Evolutionary conservation across 2,113 vertebrate species (phyloP).

Genomic region (Triplophysa tibetana): DNA sequence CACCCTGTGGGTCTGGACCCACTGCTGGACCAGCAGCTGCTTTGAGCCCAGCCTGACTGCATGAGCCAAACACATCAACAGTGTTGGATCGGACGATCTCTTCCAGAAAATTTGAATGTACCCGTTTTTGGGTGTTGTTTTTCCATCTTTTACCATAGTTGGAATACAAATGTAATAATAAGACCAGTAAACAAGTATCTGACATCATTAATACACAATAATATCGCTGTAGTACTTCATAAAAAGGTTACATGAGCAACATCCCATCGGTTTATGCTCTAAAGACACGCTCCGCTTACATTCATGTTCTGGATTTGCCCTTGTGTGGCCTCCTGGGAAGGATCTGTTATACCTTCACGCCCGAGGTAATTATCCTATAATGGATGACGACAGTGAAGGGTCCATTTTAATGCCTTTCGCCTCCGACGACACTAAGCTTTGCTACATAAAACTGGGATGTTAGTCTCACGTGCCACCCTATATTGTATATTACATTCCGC

Average conservation of each 20-base stretch:
- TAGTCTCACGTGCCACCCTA: conserved; percentile 40
- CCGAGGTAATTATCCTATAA: conserved; percentile 59
- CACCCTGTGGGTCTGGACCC: conserved; percentile 42
- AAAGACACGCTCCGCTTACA: background rate
- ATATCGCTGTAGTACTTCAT: too few species aligned
- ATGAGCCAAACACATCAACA: conserved; percentile 60
- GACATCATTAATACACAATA: background rate
- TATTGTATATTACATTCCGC: conserved; percentile 39
- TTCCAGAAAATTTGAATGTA: background rate
- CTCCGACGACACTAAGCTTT: background rate
- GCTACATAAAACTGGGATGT: conserved; percentile 12
- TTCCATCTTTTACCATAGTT: background rate
- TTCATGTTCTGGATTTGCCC: conserved; percentile 1
- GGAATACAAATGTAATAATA: too few species aligned
- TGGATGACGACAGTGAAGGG: conserved; percentile 66
- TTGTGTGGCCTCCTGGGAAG: conserved; percentile 5
- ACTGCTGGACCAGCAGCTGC: conserved; percentile 72
- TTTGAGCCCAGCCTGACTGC: conserved; percentile 58
- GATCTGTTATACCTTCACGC: conserved; percentile 26
- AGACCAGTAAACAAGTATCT: background rate
- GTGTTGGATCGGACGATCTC: conserved; percentile 39
- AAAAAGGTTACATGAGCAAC: background rate
- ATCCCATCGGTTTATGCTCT: background rate
- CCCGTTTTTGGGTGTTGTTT: background rate
- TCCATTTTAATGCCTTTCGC: conserved; percentile 59